phyloP scores from a whole-genome alignment of 2,797 vertebrate species.

The Tolypeutes matacus region DNA sequence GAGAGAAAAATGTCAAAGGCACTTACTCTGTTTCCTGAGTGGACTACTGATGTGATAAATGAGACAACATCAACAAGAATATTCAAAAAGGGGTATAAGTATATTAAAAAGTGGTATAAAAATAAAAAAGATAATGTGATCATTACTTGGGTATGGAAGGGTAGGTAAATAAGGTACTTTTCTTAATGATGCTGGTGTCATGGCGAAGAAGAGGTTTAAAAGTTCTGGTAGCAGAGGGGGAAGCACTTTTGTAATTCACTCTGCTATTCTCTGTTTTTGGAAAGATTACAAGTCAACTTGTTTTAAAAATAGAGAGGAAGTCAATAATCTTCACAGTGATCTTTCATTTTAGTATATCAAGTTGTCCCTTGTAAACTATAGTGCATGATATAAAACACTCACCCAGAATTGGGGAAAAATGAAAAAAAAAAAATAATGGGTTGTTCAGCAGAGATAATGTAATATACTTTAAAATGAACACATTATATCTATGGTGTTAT shows the following conservation, averaged over 20 bases:
- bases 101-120: not conserved
- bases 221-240: not conserved
- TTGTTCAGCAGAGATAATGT: not conserved
- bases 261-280: not conserved
- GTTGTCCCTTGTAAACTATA: no score
- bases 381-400: not conserved
- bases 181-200: not conserved
- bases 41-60: not conserved
- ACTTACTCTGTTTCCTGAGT: not conserved
- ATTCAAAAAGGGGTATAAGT: not conserved
- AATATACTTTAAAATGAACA: not conserved
- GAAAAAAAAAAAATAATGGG: not conserved
- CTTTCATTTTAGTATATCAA: not conserved
- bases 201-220: not conserved
- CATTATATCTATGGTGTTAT: not conserved
- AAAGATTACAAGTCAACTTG: not conserved
- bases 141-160: not conserved
- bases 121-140: not conserved
- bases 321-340: not conserved
- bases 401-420: not conserved
- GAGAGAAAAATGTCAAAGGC: not conserved
- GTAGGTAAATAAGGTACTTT: not conserved
- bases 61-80: not conserved
- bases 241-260: not conserved
- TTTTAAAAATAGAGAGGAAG: not conserved